Evolutionary conservation across 2,113 vertebrate species (phyloP).

Genomic region (Sinocyclocheilus anshuiensis): DNA sequence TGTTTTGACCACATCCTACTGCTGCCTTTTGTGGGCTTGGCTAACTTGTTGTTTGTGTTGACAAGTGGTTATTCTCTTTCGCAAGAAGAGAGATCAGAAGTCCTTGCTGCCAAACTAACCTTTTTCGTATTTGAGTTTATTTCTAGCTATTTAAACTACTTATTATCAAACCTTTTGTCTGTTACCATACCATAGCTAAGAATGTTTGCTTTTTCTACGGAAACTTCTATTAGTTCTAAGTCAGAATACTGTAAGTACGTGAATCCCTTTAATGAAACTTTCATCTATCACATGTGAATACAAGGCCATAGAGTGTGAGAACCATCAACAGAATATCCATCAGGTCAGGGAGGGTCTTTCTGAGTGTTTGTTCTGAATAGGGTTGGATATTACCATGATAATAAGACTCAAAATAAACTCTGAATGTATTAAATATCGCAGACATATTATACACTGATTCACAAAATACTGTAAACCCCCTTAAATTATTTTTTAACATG

Average conservation of each 20-base stretch:
- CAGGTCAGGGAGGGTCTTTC: not conserved
- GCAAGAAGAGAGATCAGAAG: not conserved
- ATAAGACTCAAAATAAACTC: conserved; percentile 23
- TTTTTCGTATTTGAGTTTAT: not conserved
- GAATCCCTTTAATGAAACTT: not conserved
- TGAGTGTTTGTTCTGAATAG: not conserved
- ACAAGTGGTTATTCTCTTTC: conserved; percentile 20
- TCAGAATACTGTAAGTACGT: not conserved
- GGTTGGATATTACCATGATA: conserved; percentile 27
- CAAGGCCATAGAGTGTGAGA: conserved; percentile 22
- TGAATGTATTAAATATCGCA: not conserved
- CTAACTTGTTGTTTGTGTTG: conserved; percentile 28
- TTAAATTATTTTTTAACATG: not conserved
- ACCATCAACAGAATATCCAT: conserved; percentile 8
- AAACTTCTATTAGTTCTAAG: not conserved
- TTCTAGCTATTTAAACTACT: not conserved
- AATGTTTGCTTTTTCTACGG: not conserved
- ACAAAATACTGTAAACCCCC: not conserved
- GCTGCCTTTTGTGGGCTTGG: conserved; percentile 22
- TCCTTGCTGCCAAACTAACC: not conserved
- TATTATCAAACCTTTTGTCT: not conserved
- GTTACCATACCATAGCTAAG: not conserved
- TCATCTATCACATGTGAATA: not conserved
- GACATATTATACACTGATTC: not conserved
- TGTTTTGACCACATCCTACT: conserved; percentile 22